These are phyloP conservation scores for Rhyacophila evoluta DNA, from an alignment of 2,888 invertebrate genomes.

Conservation along the genomic window DNA sequence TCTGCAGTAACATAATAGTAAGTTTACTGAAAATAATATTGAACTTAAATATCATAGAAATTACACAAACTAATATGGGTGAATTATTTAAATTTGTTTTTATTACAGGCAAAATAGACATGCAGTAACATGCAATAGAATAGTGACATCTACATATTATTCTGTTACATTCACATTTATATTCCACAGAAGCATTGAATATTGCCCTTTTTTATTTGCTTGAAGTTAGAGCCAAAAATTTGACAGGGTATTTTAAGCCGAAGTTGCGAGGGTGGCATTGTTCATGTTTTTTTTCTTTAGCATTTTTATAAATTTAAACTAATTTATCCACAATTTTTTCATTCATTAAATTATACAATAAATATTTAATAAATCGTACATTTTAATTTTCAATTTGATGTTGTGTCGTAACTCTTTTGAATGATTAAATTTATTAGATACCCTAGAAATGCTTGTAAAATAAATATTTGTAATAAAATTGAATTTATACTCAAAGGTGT, in stretches of 20 bases:
- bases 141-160: too few relatives aligned
- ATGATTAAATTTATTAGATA: conserved; percentile 1
- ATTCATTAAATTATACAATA: background rate
- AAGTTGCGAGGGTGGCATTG: background rate
- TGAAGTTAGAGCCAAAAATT: conserved; percentile 37
- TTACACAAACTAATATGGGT: too few relatives aligned
- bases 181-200: too few relatives aligned
- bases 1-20: too few relatives aligned
- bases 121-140: too few relatives aligned
- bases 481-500: conserved; percentile 6
- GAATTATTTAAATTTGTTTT: too few relatives aligned
- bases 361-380: background rate
- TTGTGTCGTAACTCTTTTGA: conserved; percentile 14
- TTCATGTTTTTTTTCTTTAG: conserved; percentile 17
- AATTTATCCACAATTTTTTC: background rate
- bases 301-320: too few relatives aligned
- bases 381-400: background rate
- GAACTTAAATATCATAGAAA: too few relatives aligned
- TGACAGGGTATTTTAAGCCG: conserved; percentile 35
- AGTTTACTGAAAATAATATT: too few relatives aligned
- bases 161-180: too few relatives aligned
- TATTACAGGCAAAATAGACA: too few relatives aligned
- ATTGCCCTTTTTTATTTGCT: background rate
- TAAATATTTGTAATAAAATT: background rate
- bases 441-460: background rate